Base-by-base conservation (phyloP, 2,113 vertebrate species). In the Motacilla alba region DNA sequence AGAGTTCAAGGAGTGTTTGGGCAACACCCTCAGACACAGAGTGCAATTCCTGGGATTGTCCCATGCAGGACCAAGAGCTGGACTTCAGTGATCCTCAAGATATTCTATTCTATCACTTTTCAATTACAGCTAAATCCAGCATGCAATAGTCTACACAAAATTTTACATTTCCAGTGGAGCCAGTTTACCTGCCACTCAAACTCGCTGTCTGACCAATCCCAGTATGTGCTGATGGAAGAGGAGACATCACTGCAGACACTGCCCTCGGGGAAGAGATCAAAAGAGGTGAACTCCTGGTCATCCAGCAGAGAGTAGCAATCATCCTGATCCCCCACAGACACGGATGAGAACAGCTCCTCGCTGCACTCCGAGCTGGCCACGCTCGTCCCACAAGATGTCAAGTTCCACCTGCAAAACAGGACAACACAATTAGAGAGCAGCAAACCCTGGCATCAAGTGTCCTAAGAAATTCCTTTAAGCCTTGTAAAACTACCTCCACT, bases 131-230 rank as follows among this genome's bases (percentile, higher is more conserved):
- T n/a, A 82, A 78, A 89, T 14, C 30, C 39, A 90, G 56, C 39
- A 84, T 7, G 15, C 16, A 52, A 33, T 0, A 56, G 27, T 4
- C 44, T 15, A 50, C 5, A 50, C 2, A 68, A 22, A 75, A 64
- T 26, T 62, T 60, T 20, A 17, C 41, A 35, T 13, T 66, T 75
- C 67, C 39, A 83, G 67, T 14, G 35, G 66, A 92, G 94, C 16
- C 16, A 69, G 94, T 97, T 96, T 97, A 99, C 99, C 99, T 99
- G 99, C 99, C 99, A 99, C 94, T 99, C 99, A 98, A 99, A 99
- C 94, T 99, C 99, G 6, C 99, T 99, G 97, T 99, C 99, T 26
- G 99, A 99, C 99, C 99, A 99, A 96, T 99, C 99, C 99, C 99
- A 99, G 77, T 99, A 99, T 0, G 99, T 99, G 97, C 99, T 99